phyloP scores from a whole-genome alignment of 2,888 invertebrate genomes.

The Parnassius orleans region DNA sequence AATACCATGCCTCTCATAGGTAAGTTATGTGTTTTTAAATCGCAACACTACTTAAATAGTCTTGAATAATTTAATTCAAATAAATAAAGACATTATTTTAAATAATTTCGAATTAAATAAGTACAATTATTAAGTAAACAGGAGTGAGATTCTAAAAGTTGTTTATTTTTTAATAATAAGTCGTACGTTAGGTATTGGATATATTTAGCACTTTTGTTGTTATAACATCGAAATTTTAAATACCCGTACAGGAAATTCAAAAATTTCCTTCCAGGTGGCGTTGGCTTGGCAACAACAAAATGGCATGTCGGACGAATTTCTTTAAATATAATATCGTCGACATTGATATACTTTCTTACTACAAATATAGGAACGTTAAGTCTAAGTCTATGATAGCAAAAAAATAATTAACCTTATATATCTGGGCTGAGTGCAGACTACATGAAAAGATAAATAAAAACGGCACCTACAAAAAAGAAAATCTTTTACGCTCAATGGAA shows the following conservation, averaged over 20 bases:
- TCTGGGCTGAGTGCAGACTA: constrained; percentile 11
- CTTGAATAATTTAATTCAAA: constrained; percentile 37
- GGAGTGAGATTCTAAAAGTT: constrained; percentile 36
- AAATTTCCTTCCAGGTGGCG: too few relatives aligned
- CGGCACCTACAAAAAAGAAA: constrained; percentile 33
- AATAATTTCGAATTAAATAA: constrained; percentile 32
- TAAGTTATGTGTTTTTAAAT: constrained; percentile 23
- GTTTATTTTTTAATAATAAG: background rate
- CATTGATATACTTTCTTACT: constrained; percentile 41
- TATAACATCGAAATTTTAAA: too few relatives aligned
- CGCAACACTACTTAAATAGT: constrained; percentile 15
- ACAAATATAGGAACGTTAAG: constrained; percentile 67
- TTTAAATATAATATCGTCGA: constrained; percentile 10
- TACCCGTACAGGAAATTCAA: too few relatives aligned
- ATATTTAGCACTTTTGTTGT: background rate
- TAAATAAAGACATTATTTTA: constrained; percentile 27
- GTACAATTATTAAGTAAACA: constrained; percentile 37
- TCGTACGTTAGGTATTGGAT: background rate
- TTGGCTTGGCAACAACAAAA: constrained; percentile 22
- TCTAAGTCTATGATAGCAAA: constrained; percentile 41
- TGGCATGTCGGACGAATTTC: constrained; percentile 23
- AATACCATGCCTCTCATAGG: constrained; percentile 32
- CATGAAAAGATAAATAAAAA: constrained; percentile 6
- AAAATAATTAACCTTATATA: constrained; percentile 22
- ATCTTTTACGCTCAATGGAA: constrained; percentile 28